Conservation (phyloP, 2,113 vertebrate genomes). For the Chroicocephalus ridibundus region DNA sequence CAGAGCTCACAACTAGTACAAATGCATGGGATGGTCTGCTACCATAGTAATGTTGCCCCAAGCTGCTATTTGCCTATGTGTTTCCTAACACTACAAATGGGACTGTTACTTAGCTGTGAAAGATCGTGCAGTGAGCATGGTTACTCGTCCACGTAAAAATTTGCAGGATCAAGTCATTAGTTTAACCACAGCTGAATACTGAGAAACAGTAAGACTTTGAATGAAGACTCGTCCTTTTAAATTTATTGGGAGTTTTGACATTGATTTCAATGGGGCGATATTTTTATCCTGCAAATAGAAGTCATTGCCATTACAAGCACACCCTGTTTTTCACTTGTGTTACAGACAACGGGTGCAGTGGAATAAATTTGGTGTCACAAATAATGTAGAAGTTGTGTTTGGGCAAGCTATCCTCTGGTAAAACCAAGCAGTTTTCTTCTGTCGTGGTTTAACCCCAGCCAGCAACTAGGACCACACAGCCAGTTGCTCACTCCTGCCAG, state of each 20-base stretch:
- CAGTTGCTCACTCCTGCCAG: not conserved
- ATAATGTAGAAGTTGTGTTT: not conserved
- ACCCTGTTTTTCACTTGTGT: not conserved
- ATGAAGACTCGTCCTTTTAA: not conserved
- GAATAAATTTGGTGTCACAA: not conserved
- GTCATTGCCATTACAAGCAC: not conserved
- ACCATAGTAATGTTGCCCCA: not conserved
- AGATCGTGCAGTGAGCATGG: fast-evolving
- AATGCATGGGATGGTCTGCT: not conserved
- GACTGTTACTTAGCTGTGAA: not conserved
- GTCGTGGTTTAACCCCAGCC: not conserved
- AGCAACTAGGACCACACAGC: not conserved
- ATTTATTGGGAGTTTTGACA: not conserved
- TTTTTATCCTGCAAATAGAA: not conserved
- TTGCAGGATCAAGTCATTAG: not conserved
- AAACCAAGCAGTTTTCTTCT: not conserved
- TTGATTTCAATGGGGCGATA: not conserved
- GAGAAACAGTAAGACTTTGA: not conserved
- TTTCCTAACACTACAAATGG: not conserved
- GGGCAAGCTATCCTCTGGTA: not conserved
- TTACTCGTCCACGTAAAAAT: not conserved
- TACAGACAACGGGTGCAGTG: not conserved
- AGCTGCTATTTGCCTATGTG: not conserved
- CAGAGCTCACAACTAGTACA: not conserved
- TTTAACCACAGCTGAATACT: not conserved